Percentiles rank a stretch among this genome's conserved stretches.
Conservation (phyloP, 2,797 vertebrate genomes). For the Leptodactylus fallax region DNA sequence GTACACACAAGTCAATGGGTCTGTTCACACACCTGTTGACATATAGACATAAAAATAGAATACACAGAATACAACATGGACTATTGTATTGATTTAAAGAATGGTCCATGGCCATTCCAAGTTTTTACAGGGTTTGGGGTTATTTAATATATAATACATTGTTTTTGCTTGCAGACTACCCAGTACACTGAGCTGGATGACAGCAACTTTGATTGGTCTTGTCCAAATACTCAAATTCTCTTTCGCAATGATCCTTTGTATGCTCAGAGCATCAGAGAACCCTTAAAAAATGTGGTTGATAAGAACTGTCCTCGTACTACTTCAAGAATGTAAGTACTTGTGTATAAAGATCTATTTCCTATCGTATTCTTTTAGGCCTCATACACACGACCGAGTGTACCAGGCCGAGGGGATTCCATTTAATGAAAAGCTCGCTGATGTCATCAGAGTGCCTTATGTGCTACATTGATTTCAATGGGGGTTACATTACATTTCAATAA, state of each 20-base stretch:
- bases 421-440: no score
- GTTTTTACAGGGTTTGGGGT: background rate
- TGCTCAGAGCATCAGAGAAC: slow-evolving; percentile 92
- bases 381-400: no score
- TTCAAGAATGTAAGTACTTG: slow-evolving; percentile 81
- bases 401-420: no score
- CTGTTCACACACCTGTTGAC: no score
- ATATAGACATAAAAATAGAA: no score
- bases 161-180: slow-evolving; percentile 72
- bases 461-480: no score
- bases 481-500: no score
- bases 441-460: no score
- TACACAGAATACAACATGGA: no score
- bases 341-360: background rate
- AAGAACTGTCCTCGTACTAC: slow-evolving; percentile 92
- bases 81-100: no score
- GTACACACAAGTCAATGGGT: no score
- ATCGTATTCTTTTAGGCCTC: background rate
- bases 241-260: slow-evolving; percentile 94
- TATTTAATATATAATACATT: background rate
- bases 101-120: no score
- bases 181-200: slow-evolving; percentile 89
- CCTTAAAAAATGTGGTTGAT: slow-evolving; percentile 93
- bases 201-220: slow-evolving; percentile 97
- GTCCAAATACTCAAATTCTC: slow-evolving; percentile 95